These are phyloP conservation scores for Cryptocephalus moraei DNA, from an alignment of 2,888 invertebrate genomes.

Conservation along the genomic window DNA sequence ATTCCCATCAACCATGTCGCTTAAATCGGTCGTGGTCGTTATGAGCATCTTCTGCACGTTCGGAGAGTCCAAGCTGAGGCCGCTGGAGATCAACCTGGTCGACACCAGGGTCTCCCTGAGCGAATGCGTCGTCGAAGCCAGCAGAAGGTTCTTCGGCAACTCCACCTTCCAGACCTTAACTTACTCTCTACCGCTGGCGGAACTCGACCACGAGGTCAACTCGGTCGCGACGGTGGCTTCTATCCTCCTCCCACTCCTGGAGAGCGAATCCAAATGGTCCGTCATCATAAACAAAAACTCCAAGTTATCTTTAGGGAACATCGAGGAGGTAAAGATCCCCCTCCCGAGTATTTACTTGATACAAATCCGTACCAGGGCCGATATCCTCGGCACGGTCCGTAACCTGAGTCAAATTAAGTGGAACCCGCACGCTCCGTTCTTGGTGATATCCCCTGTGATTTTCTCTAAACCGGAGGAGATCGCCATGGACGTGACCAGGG, in stretches of 20 bases:
- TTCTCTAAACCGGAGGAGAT: slow-evolving; percentile 12
- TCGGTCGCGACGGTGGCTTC: slow-evolving; percentile 7
- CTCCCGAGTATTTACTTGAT: slow-evolving; percentile 13
- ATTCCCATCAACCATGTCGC: too few species aligned
- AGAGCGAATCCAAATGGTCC: slow-evolving; percentile 4
- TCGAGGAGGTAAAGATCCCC: background rate
- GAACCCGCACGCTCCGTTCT: slow-evolving; percentile 18
- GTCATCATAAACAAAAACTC: slow-evolving; percentile 7
- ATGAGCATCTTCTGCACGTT: background rate
- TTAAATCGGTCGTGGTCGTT: too few species aligned
- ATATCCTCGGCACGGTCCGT: slow-evolving; percentile 8
- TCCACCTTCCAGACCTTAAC: slow-evolving; percentile 6
- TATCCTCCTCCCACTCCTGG: slow-evolving; percentile 5
- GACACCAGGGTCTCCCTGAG: slow-evolving; percentile 7
- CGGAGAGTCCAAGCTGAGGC: background rate
- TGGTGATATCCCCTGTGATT: slow-evolving; percentile 18
- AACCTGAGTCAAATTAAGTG: slow-evolving; percentile 6
- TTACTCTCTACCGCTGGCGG: slow-evolving; percentile 6
- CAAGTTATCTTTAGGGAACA: background rate
- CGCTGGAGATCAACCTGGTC: background rate
- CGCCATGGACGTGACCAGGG: slow-evolving; percentile 15
- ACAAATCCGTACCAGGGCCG: slow-evolving; percentile 12
- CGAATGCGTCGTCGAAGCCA: slow-evolving; percentile 10
- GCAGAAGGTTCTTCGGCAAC: slow-evolving; percentile 7
- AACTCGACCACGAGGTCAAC: background rate